Conservation (phyloP, 2,888 invertebrate genomes). For the Chaetogeoica ovagalla region DNA sequence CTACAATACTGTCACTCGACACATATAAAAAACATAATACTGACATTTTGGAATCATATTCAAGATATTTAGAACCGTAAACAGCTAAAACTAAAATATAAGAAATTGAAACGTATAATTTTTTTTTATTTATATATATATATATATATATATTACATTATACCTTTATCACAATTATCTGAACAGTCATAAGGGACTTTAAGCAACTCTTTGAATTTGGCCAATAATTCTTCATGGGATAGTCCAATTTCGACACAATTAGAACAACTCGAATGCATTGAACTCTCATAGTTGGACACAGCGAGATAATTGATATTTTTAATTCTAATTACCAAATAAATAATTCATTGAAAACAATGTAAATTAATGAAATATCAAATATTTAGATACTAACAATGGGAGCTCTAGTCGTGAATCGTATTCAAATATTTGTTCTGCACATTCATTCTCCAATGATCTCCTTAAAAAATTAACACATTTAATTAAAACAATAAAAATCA, state of each 20-base stretch:
- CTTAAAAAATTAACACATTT: constrained; percentile 13
- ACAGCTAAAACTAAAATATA: constrained; percentile 39
- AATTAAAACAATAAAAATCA: not conserved
- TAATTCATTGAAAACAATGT: not conserved
- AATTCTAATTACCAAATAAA: constrained; percentile 28
- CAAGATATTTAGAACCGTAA: constrained; percentile 45
- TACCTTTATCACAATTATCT: constrained; percentile 31
- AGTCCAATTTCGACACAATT: constrained; percentile 44
- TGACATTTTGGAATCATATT: constrained; percentile 44
- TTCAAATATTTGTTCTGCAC: constrained; percentile 14
- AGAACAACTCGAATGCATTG: constrained; percentile 37
- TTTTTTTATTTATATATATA: not conserved
- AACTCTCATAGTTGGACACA: constrained; percentile 38
- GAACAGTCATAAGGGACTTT: constrained; percentile 3
- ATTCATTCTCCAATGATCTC: constrained; percentile 34
- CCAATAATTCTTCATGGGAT: constrained; percentile 13
- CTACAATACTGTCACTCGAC: constrained; percentile 39
- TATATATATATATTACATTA: not conserved
- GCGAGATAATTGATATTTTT: constrained; percentile 39
- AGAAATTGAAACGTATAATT: not conserved
- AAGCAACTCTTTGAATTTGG: constrained; percentile 33
- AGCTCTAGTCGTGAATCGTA: constrained; percentile 1
- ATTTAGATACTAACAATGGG: constrained; percentile 33
- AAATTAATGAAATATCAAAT: not conserved
- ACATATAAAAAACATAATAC: constrained; percentile 43